Evolutionary conservation across 2,113 vertebrate genomes (phyloP).

Genomic region (Tragelaphus imberbis): DNA sequence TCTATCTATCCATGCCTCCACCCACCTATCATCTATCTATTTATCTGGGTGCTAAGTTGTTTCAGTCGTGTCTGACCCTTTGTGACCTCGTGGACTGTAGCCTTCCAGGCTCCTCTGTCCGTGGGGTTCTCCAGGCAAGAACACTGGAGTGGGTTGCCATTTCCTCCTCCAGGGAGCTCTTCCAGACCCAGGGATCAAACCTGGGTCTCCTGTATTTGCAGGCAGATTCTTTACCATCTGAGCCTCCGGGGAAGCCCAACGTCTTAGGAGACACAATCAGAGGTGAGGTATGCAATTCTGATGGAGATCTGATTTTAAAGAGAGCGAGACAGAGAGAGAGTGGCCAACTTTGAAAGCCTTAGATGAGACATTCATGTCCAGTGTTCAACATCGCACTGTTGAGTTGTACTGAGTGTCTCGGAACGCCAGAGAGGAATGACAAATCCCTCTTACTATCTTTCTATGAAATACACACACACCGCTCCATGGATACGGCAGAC

Average conservation of each 20-base stretch:
- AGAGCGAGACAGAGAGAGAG: too few species aligned
- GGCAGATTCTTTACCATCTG: not conserved
- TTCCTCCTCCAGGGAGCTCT: not conserved
- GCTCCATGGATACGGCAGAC: rapidly evolving
- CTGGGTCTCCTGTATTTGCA: not conserved
- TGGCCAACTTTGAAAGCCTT: rapidly evolving
- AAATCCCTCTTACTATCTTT: rapidly evolving
- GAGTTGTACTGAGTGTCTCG: rapidly evolving
- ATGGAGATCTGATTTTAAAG: rapidly evolving
- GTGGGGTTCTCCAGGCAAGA: not conserved
- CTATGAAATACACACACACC: rapidly evolving
- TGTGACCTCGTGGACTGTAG: not conserved
- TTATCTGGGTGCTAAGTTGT: not conserved
- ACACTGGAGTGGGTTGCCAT: not conserved
- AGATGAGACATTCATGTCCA: rapidly evolving
- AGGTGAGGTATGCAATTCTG: not conserved
- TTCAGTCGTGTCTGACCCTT: not conserved
- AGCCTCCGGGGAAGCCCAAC: not conserved
- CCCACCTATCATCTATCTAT: not conserved
- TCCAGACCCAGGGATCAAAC: not conserved
- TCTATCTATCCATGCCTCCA: not conserved
- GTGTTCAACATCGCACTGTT: rapidly evolving
- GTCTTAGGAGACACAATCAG: rapidly evolving
- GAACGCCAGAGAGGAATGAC: rapidly evolving
- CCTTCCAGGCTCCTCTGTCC: not conserved